Percentiles rank a stretch among this genome's conserved stretches.
phyloP scores from a whole-genome alignment of 2,113 vertebrate species.

The Anguilla japonica region DNA sequence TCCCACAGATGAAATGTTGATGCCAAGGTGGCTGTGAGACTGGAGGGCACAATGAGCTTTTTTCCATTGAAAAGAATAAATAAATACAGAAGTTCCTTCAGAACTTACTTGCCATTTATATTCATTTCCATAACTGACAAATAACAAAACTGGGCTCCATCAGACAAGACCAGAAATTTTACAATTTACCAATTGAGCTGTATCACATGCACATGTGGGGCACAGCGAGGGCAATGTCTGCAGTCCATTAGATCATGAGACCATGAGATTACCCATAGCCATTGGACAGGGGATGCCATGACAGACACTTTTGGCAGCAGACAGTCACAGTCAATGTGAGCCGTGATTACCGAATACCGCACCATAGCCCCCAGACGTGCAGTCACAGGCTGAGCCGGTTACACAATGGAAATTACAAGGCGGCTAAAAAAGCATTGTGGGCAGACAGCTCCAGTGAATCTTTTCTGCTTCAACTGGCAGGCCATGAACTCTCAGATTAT shows the following conservation, averaged over 20 bases:
- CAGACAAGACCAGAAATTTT: neutral
- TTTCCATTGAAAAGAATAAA: too few species aligned
- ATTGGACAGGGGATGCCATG: neutral
- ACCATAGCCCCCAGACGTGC: neutral
- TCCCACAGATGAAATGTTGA: neutral
- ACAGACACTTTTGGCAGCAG: neutral
- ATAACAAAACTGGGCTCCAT: neutral
- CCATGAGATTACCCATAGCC: neutral
- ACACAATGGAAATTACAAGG: neutral
- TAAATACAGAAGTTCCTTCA: too few species aligned
- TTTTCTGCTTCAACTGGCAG: neutral
- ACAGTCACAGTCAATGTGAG: conserved; percentile 2
- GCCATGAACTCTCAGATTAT: neutral
- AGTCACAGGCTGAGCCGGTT: neutral
- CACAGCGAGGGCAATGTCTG: neutral
- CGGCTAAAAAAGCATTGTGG: neutral
- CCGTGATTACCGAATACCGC: neutral
- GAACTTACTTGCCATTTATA: neutral
- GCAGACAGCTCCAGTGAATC: conserved; percentile 4
- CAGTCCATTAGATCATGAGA: neutral
- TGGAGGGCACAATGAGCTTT: too few species aligned
- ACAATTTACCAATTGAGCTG: neutral
- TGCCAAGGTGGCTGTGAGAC: too few species aligned
- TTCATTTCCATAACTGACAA: neutral
- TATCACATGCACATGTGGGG: neutral